These are phyloP conservation scores for Portunus trituberculatus DNA, from an alignment of 1,140 invertebrate species.

Conservation along the genomic window DNA sequence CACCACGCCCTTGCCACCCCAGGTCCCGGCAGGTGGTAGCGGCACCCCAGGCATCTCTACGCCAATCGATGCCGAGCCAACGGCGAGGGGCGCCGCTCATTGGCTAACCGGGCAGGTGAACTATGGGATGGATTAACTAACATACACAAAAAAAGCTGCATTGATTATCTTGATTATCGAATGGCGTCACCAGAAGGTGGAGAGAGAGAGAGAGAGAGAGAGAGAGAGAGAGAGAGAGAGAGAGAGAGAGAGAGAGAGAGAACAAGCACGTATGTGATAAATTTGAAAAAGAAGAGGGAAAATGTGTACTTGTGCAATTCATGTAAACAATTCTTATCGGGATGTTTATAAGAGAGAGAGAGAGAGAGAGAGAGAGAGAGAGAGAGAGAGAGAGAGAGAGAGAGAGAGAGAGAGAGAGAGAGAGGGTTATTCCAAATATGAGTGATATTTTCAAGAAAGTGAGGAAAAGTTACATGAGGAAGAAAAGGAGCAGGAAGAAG, in stretches of 20 bases:
- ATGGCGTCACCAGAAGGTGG: neutral
- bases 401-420: slow-evolving; percentile 17
- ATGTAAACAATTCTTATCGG: no score
- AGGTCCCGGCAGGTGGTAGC: no score
- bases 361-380: slow-evolving; percentile 18
- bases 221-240: neutral
- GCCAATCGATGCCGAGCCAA: no score
- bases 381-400: slow-evolving; percentile 18
- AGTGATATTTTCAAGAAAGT: neutral
- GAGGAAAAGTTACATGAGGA: neutral
- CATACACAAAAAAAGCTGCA: neutral
- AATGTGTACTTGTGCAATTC: no score
- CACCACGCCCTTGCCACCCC: no score
- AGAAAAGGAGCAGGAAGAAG: neutral
- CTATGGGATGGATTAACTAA: neutral
- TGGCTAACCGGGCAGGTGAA: neutral
- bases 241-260: neutral
- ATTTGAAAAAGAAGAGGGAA: no score
- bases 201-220: neutral
- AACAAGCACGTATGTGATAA: neutral
- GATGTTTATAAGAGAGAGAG: neutral
- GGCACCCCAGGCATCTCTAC: no score
- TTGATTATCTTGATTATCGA: neutral
- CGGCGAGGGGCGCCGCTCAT: neutral
- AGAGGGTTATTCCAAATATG: neutral